Conservation (phyloP, 2,888 invertebrate species). For the Plagiodera versicolora region DNA sequence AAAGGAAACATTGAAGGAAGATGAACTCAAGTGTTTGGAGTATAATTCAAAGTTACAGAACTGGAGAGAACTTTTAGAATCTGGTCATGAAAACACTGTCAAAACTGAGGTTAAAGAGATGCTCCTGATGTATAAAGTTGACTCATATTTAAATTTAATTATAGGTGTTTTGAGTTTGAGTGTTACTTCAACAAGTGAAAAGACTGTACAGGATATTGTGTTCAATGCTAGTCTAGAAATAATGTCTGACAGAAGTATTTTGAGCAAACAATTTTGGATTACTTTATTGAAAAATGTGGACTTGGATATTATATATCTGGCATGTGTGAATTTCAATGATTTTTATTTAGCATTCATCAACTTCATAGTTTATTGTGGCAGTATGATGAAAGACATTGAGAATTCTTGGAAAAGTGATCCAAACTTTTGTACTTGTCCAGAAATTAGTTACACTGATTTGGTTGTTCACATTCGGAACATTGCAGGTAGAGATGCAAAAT, state of each 20-base stretch:
- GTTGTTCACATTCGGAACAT: constrained; percentile 54
- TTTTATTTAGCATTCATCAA: constrained; percentile 54
- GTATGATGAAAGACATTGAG: constrained; percentile 52
- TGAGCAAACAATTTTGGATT: constrained; percentile 51
- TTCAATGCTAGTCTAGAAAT: constrained; percentile 44
- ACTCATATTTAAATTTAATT: constrained; percentile 45
- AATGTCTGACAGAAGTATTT: constrained; percentile 47
- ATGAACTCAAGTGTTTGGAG: constrained; percentile 36
- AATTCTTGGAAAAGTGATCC: constrained; percentile 50
- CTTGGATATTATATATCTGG: constrained; percentile 41
- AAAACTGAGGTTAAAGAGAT: constrained; percentile 38
- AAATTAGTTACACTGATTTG: constrained; percentile 59
- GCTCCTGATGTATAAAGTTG: constrained; percentile 49
- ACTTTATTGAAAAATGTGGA: constrained; percentile 47
- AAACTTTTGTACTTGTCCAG: constrained; percentile 47
- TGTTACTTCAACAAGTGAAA: constrained; percentile 29
- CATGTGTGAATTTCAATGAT: constrained; percentile 47
- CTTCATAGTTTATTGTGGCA: constrained; percentile 55
- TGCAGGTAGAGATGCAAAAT: constrained; percentile 47
- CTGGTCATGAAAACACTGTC: constrained; percentile 44
- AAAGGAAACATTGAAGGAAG: constrained; percentile 23
- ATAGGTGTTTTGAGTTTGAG: constrained; percentile 43
- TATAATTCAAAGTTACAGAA: constrained; percentile 42
- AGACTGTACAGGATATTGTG: constrained; percentile 41
- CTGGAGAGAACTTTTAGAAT: constrained; percentile 41